Evolutionary conservation across 1,140 invertebrate species (phyloP).

Genomic region (Steinernema feltiae): DNA sequence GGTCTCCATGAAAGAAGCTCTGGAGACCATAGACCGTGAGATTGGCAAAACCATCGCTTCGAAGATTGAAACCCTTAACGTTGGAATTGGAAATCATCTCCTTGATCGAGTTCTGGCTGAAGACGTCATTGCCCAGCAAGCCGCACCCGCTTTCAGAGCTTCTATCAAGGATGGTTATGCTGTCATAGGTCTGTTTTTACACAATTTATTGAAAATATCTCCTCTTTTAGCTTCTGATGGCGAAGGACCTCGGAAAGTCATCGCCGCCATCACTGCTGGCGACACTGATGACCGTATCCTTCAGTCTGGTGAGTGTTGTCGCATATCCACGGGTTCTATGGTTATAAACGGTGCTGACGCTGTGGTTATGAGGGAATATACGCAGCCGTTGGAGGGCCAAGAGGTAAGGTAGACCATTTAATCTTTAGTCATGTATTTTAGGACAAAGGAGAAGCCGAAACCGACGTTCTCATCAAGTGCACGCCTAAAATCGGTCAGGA

Average conservation of each 20-base stretch:
- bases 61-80: neutral
- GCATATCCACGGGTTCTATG: neutral
- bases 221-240: neutral
- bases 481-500: neutral
- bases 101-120: neutral
- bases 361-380: conserved; percentile 5
- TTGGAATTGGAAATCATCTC: neutral
- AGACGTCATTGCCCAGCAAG: neutral
- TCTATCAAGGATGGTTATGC: neutral
- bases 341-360: neutral
- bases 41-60: neutral
- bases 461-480: neutral
- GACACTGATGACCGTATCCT: neutral
- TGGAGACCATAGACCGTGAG: neutral
- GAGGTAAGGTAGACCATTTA: neutral
- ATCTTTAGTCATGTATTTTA: neutral
- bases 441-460: neutral
- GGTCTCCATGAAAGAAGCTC: neutral
- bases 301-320: neutral
- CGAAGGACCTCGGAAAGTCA: neutral
- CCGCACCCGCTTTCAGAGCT: neutral
- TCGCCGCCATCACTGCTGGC: neutral
- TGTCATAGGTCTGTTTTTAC: neutral
- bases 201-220: neutral
- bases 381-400: neutral